Conservation (phyloP, 1,140 invertebrate species). For the Atta cephalotes region DNA sequence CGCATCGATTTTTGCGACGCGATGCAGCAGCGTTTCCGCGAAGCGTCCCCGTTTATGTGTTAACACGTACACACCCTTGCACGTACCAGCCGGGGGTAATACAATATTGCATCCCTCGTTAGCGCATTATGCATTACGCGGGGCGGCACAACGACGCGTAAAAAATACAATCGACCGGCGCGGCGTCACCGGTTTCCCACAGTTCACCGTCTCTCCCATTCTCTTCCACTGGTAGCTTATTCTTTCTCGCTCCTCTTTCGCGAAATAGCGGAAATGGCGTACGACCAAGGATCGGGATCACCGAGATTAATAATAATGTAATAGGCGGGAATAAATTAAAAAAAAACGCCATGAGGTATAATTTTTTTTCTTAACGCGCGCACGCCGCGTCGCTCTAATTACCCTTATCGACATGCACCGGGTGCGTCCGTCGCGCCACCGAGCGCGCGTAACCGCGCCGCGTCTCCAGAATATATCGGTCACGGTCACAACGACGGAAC, state of each 20-base stretch:
- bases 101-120: conserved; percentile 8
- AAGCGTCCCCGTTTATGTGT: conserved; percentile 13
- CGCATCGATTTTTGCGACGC: conserved; percentile 55
- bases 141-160: conserved; percentile 51
- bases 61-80: neutral
- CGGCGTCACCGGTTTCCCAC: conserved; percentile 30
- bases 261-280: conserved; percentile 4
- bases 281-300: neutral
- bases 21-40: conserved; percentile 40
- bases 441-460: conserved; percentile 31
- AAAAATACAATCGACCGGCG: conserved; percentile 71
- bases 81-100: neutral
- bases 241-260: neutral
- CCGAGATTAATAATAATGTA: neutral
- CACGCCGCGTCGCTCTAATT: conserved; percentile 39
- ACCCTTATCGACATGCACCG: conserved; percentile 31
- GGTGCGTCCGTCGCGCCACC: conserved; percentile 18
- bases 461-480: conserved; percentile 62
- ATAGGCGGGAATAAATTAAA: neutral
- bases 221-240: neutral
- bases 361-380: neutral
- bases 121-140: conserved; percentile 73
- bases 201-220: conserved; percentile 21
- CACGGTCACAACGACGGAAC: conserved; percentile 58
- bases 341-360: neutral